Evolutionary conservation across 2,888 invertebrate genomes (phyloP), one percentile per base, ranked within the genome.

Genomic region (Caenorhabditis sp.): DNA sequence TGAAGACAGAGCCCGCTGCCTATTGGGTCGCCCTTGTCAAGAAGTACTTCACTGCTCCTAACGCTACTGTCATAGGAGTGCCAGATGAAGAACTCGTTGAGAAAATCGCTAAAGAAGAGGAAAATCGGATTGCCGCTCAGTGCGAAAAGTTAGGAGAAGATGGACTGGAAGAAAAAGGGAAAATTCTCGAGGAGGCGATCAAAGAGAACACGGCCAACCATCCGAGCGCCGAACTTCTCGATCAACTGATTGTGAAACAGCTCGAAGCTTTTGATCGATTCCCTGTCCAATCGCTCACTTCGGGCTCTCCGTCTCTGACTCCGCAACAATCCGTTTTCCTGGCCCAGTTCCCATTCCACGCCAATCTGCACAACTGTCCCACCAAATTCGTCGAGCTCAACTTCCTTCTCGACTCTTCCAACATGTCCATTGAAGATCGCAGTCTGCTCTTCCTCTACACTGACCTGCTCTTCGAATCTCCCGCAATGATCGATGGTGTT

Each of bases 391-490:
- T 85, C 6, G 85, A 87, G 66, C 83, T 83, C 22, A 78, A 78
- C 46, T 48, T 86, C 17, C 56, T 87, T 7, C 46, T 88, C 48
- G 88, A 88, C 70, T 80, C 82, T 15, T 35, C 73, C 0, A 52
- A 63, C 1, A 53, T 88, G 13, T 80, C 88, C 0, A 32, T 68
- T 22, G 83, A 86, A 53, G 78, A 86, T 32, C 80, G 88, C 2
- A 62, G 74, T 30, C 82, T 79, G 90, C 90, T 95, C 39, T 93
- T 94, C 0, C 90, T 95, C 1, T 92, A 93, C 77, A 90, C 93
- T 65, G 94, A 94, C 89, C 92, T 93, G 0, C 89, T 95, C 27
- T 92, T 93, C 20, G 94, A 95, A 89, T 93, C 93, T 63, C 93
- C 94, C 0, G 92, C 88, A 8, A 66, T 74, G 2, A 78, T 88